Evolutionary conservation across 2,888 invertebrate genomes (phyloP), one percentile per base, ranked within the genome.

Genomic region (Polydesmus complanatus): DNA sequence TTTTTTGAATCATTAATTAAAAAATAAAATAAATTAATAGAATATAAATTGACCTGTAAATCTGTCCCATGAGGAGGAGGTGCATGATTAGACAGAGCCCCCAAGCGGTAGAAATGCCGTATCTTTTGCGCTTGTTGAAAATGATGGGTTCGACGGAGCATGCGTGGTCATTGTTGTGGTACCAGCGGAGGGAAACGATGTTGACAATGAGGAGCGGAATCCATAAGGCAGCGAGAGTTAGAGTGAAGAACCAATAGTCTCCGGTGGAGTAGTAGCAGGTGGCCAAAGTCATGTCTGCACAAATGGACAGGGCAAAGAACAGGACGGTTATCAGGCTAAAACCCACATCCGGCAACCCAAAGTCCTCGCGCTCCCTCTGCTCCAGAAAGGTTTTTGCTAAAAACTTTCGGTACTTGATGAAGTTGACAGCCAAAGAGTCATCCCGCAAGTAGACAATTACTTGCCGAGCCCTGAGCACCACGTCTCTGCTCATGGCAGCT

Each of bases 101-200:
- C 18, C 50, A 61, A 1, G 58, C 51, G 1, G 50, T 18, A 2
- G 58, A 52, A 5, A 21, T 37, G 14, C 27, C 50, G 22, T 27
- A 58, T 2, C 37, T 25, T n/a, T 52, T 19, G 22, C 58, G 49
- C 2, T 21, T 5, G 3, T 53, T 56, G 11, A 60, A 59, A 50
- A 61, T 54, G 27, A 57, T 37, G 3, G 54, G 58, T 61, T 58
- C 58, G 1, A 53, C 53, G 22, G 27, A 27, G 14, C 62, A 61
- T 25, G 67, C 64, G 21, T 66, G 63, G n/a, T 64, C 60, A 50
- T 65, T 66, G 22, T 65, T 64, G 27, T 58, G 51, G 54, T 66
- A 67, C 67, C 67, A 68, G 49, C 63, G 59, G 1, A 67, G 56
- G 48, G 67, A 67, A 62, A 67, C 66, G 14, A 60, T 52, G 51